Evolutionary conservation across 2,113 vertebrate species (phyloP), one percentile per base, ranked within the genome.

Genomic region (Ondatra zibethicus): DNA sequence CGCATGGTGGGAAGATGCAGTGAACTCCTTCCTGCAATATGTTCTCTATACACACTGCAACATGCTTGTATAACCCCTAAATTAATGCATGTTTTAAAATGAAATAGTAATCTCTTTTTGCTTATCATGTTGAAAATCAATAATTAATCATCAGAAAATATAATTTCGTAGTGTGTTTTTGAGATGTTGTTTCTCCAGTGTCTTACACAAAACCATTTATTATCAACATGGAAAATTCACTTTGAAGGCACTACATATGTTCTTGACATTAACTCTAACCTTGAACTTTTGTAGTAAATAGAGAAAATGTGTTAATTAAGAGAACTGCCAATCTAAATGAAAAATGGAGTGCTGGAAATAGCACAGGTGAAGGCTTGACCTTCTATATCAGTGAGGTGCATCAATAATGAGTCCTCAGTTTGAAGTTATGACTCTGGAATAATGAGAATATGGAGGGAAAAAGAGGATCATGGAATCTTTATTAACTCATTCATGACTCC

Each of bases 301-400:
- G 27, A 93, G 92, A 95, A 81, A 85, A 96, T 55, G 88, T 98
- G 95, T 96, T 97, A 97, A 97, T 97, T 85, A 96, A 82, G 80
- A 96, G 76, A 90, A 73, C 76, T 94, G 92, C 42, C 95, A 81
- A 78, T 97, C 92, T 50, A 78, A 85, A 80, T 88, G 80, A 88
- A 93, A 88, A 95, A 92, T 58, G 55, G 50, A 92, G 65, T 72
- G 4, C 75, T 90, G 73, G 58, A 94, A 86, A 91, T 47, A 94
- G 55, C 58, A 55, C 7, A 50, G 50, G 39, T 5, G 17, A 94
- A 77, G 58, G 27, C 70, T 72, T 93, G 92, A 91, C 93, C 92
- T 93, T 88, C 68, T 85, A 6, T 7, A 1, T 90, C 50, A 86
- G 75, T 86, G 89, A 68, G 65, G 45, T 58, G 52, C 36, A 73